Evolutionary conservation across 2,888 invertebrate species (phyloP).

Genomic region (Hypomecis punctinalis): DNA sequence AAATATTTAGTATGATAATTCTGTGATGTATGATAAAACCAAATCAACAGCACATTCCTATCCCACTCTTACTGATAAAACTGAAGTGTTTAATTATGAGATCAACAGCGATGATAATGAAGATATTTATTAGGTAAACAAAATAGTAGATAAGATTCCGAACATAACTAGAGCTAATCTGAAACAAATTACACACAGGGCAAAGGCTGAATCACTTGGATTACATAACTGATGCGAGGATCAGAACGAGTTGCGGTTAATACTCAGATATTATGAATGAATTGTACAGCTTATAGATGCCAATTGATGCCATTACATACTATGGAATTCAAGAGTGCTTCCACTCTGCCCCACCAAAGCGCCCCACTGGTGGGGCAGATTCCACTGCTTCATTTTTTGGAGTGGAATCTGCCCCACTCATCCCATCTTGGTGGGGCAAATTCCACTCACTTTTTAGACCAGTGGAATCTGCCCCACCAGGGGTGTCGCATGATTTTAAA

Average conservation of each 20-base stretch:
- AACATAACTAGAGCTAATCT: slow-evolving; percentile 22
- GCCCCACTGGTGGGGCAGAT: no score
- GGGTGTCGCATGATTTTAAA: no score
- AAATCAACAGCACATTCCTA: slow-evolving; percentile 2
- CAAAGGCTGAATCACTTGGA: slow-evolving; percentile 18
- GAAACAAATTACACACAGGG: slow-evolving; percentile 22
- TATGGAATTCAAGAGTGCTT: not conserved
- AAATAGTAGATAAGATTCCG: slow-evolving; percentile 25
- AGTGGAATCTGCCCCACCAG: no score
- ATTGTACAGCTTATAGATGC: slow-evolving; percentile 1
- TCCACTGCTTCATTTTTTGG: no score
- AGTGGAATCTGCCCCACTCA: no score
- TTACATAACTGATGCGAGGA: slow-evolving; percentile 16
- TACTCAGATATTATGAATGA: slow-evolving; percentile 25
- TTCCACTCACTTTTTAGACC: no score
- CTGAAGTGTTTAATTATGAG: slow-evolving; percentile 27
- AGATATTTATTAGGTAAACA: slow-evolving; percentile 29
- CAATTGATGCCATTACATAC: not conserved
- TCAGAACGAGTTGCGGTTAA: slow-evolving; percentile 11
- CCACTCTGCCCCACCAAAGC: no score
- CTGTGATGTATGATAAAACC: slow-evolving; percentile 8
- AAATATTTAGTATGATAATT: not conserved
- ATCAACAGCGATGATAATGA: slow-evolving; percentile 19
- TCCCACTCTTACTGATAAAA: slow-evolving; percentile 11
- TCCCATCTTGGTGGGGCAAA: no score